phyloP scores from a whole-genome alignment of 2,888 invertebrate species.

The Diloba caeruleocephala region DNA sequence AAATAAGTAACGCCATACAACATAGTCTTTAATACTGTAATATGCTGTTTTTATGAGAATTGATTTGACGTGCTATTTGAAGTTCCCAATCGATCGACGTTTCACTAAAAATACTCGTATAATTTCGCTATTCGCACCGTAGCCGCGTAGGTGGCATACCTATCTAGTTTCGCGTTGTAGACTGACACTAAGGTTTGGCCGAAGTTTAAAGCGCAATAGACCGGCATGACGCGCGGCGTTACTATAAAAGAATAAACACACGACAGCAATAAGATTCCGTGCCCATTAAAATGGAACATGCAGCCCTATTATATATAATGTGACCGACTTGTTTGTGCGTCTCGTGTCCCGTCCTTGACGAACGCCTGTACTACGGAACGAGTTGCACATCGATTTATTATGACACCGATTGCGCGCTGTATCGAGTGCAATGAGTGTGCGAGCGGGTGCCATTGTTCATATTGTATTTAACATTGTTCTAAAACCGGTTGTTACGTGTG shows the following conservation, averaged over 20 bases:
- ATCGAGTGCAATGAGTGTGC: constrained; percentile 31
- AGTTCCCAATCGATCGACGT: too few species aligned
- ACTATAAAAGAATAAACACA: constrained; percentile 28
- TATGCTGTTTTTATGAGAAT: too few species aligned
- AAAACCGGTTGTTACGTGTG: constrained; percentile 37
- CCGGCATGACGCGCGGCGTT: constrained; percentile 9
- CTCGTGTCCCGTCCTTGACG: constrained; percentile 48
- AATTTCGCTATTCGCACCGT: too few species aligned
- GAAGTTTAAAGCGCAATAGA: constrained; percentile 31
- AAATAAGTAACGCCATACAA: too few species aligned
- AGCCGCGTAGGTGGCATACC: too few species aligned
- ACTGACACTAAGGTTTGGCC: too few species aligned
- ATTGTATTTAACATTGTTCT: constrained; percentile 25
- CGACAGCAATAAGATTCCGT: constrained; percentile 27
- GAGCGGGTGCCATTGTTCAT: constrained; percentile 36
- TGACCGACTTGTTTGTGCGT: constrained; percentile 41
- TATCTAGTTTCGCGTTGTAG: too few species aligned
- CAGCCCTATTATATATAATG: constrained; percentile 25
- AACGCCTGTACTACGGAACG: constrained; percentile 49
- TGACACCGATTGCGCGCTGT: constrained; percentile 50
- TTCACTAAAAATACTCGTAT: too few species aligned
- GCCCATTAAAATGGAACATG: constrained; percentile 31
- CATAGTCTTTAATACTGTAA: too few species aligned
- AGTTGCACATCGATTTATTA: constrained; percentile 67
- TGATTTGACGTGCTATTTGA: too few species aligned